Evolutionary conservation across 2,113 vertebrate species (phyloP).

Genomic region (Sinocyclocheilus maitianheensis): DNA sequence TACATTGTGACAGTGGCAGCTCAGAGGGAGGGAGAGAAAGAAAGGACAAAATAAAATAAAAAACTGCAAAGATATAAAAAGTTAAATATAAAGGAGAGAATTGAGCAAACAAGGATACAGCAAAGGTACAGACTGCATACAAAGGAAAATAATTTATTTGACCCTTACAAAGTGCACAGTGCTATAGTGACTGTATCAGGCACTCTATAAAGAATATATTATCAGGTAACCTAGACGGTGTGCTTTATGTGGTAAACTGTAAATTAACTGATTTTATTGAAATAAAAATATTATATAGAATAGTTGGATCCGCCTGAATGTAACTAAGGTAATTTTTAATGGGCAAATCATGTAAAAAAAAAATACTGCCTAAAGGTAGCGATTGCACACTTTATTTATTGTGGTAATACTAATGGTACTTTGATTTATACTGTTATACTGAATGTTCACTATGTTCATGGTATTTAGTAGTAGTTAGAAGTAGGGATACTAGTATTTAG

Average conservation of each 20-base stretch:
- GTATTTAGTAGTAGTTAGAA: not conserved
- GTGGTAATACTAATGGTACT: not conserved
- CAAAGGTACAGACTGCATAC: constrained; percentile 6
- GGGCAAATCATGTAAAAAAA: not conserved
- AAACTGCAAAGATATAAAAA: constrained; percentile 72
- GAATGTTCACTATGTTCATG: not conserved
- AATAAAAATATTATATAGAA: not conserved
- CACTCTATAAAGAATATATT: not conserved
- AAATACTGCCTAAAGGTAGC: not conserved
- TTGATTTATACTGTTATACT: not conserved
- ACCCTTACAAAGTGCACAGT: not conserved
- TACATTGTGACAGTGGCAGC: constrained; percentile 70
- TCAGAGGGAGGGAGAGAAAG: constrained; percentile 64
- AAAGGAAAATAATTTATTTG: not conserved
- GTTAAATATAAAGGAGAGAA: constrained; percentile 64
- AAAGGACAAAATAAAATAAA: constrained; percentile 62
- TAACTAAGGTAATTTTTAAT: not conserved
- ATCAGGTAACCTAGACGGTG: constrained; percentile 1
- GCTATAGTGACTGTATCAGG: not conserved
- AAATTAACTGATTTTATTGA: not conserved
- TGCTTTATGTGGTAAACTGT: not conserved
- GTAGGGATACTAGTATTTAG: not conserved
- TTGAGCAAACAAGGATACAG: constrained; percentile 4
- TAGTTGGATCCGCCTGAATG: not conserved
- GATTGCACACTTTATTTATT: not conserved